These are phyloP conservation scores for Lophotriccus pileatus DNA, from an alignment of 2,797 vertebrate species.

Conservation along the genomic window DNA sequence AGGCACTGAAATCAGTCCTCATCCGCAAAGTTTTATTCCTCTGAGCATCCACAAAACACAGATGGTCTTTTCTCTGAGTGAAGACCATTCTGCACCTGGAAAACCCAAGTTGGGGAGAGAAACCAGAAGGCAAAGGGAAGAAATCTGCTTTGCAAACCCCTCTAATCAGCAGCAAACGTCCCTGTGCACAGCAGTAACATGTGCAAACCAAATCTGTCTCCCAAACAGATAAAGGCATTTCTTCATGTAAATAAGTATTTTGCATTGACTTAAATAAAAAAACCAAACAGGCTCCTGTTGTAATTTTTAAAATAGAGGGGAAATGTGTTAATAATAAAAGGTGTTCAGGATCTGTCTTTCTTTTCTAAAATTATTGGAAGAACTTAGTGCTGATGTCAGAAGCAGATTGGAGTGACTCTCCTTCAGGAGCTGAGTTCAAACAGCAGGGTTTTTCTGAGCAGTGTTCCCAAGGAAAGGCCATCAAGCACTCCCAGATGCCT, in stretches of 20 bases:
- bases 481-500: background rate
- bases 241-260: background rate
- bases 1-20: background rate
- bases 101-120: background rate
- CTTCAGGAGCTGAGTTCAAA: background rate
- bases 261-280: background rate
- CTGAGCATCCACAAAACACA: background rate
- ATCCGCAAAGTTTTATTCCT: background rate
- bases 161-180: background rate
- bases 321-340: background rate
- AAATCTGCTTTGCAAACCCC: background rate
- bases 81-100: constrained; percentile 26
- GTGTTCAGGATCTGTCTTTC: background rate
- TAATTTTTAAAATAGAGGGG: background rate
- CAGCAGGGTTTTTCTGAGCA: background rate
- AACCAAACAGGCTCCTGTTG: background rate
- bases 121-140: constrained; percentile 7
- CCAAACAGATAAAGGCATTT: background rate
- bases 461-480: background rate
- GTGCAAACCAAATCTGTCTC: background rate
- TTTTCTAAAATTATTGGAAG: background rate
- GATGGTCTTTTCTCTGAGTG: constrained; percentile 3
- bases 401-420: background rate
- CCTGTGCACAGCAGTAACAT: background rate
- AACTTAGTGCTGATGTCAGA: background rate